These are phyloP conservation scores for Spheniscus humboldti DNA, from an alignment of 2,797 vertebrate species.

Conservation along the genomic window DNA sequence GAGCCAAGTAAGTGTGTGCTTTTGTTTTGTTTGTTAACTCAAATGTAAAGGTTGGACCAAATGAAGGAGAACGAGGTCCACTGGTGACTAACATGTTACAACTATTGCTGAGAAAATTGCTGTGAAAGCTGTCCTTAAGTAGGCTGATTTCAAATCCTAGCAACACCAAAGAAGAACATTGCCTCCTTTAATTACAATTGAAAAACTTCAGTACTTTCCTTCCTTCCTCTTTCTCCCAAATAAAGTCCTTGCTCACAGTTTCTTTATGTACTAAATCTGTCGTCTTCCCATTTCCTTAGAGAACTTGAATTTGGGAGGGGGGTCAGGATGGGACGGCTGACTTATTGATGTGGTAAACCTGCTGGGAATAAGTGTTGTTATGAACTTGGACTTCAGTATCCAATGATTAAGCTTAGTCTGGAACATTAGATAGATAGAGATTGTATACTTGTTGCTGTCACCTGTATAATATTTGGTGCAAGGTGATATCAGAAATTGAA, in stretches of 20 bases:
- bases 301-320: background rate
- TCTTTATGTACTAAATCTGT: background rate
- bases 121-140: background rate
- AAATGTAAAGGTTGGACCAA: background rate
- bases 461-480: background rate
- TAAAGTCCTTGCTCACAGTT: background rate
- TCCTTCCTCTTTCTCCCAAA: background rate
- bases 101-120: background rate
- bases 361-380: background rate
- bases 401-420: background rate
- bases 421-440: background rate
- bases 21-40: background rate
- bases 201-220: background rate
- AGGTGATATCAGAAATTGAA: background rate
- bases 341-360: background rate
- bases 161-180: background rate
- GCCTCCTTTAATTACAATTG: background rate
- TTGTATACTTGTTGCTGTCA: background rate
- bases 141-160: background rate
- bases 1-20: slow-evolving; percentile 74
- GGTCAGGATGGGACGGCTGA: background rate
- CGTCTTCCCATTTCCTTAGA: background rate
- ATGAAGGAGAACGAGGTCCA: background rate
- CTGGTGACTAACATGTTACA: background rate
- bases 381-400: background rate